Percentiles rank a stretch among this genome's conserved stretches.
phyloP scores from a whole-genome alignment of 1,140 invertebrate species.

The Ganaspis sp. region DNA sequence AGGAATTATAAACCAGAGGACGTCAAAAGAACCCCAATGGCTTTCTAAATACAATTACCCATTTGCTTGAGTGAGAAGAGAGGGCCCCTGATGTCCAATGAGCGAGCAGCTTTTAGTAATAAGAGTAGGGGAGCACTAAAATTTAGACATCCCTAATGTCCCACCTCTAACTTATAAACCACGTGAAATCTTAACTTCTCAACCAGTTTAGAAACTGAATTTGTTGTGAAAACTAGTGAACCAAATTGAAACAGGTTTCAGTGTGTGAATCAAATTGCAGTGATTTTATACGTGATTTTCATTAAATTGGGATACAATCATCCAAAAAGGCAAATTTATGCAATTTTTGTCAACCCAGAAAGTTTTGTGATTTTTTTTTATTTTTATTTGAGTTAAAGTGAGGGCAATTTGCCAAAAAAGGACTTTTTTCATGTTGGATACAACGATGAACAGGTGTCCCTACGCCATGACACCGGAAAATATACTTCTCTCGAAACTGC shows the following conservation, averaged over 20 bases:
- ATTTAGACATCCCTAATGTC: conserved; percentile 33
- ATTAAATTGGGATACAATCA: too few relatives aligned
- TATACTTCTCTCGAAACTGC: conserved; percentile 42
- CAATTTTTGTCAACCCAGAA: too few relatives aligned
- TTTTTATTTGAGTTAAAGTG: not conserved
- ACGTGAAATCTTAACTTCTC: conserved; percentile 41
- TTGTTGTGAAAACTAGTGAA: not conserved
- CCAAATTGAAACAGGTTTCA: too few relatives aligned
- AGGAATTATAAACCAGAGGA: conserved; percentile 32
- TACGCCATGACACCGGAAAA: conserved; percentile 51
- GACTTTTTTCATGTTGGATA: conserved; percentile 41
- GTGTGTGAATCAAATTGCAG: too few relatives aligned
- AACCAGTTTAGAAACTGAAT: conserved; percentile 50
- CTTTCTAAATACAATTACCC: conserved; percentile 65
- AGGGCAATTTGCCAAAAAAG: not conserved
- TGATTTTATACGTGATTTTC: too few relatives aligned
- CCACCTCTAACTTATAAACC: conserved; percentile 55
- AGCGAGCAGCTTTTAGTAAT: not conserved
- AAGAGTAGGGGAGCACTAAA: conserved; percentile 24
- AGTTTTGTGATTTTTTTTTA: too few relatives aligned
- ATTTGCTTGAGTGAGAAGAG: conserved; percentile 34
- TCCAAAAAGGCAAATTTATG: too few relatives aligned
- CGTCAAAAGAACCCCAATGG: conserved; percentile 13
- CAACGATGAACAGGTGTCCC: conserved; percentile 34
- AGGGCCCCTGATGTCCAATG: not conserved